Percentiles rank a stretch among this genome's conserved stretches.
phyloP scores from a whole-genome alignment of 2,888 invertebrate species.

The Tethea ocularis region DNA sequence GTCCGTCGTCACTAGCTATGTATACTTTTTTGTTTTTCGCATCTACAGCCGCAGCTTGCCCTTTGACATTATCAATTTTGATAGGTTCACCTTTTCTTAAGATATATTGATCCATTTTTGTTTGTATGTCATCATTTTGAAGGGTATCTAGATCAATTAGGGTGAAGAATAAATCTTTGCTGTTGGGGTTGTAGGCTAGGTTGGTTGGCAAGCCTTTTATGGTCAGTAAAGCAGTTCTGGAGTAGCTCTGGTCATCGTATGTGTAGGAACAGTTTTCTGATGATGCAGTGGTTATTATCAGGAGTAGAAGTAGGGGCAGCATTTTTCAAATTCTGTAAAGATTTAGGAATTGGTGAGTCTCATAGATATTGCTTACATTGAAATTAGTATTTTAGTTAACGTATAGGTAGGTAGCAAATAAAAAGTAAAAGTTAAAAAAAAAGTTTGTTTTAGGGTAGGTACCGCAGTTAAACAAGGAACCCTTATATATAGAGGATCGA shows the following conservation, averaged over 20 bases:
- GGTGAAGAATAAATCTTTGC: conserved; percentile 66
- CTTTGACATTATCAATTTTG: conserved; percentile 65
- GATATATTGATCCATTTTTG: conserved; percentile 75
- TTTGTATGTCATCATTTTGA: conserved; percentile 70
- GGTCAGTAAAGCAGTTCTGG: conserved; percentile 57
- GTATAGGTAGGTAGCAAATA: too few relatives aligned
- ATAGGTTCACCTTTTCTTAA: conserved; percentile 58
- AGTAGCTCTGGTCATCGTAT: conserved; percentile 53
- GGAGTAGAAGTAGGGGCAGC: conserved; percentile 54
- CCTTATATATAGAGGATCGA: too few relatives aligned
- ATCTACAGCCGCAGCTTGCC: conserved; percentile 72
- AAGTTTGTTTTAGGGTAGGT: too few relatives aligned
- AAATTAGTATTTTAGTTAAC: too few relatives aligned
- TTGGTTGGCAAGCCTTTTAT: conserved; percentile 76
- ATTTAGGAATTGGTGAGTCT: background rate
- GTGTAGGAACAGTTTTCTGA: conserved; percentile 59
- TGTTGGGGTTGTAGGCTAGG: conserved; percentile 58
- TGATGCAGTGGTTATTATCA: conserved; percentile 48
- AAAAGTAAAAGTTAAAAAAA: too few relatives aligned
- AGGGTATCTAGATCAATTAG: conserved; percentile 70
- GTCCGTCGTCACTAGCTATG: conserved; percentile 68
- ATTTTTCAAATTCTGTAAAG: conserved; percentile 46
- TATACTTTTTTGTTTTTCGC: conserved; percentile 58
- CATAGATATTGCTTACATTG: background rate
- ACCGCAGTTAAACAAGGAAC: too few relatives aligned